phyloP scores from a whole-genome alignment of 2,797 vertebrate genomes.

The Astyanax mexicanus region DNA sequence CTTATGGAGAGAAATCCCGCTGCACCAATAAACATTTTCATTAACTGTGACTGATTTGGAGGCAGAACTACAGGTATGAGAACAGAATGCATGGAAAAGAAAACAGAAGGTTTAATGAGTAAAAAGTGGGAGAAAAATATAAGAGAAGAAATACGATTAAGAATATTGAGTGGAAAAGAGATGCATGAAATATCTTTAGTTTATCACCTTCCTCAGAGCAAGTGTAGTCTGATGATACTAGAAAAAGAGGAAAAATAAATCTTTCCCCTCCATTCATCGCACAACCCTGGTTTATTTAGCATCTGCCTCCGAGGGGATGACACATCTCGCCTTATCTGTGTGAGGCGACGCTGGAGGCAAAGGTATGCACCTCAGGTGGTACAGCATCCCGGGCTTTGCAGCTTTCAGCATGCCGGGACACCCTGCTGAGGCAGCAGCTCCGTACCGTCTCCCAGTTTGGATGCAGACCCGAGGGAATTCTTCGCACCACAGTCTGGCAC shows the following conservation, averaged over 20 bases:
- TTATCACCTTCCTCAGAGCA: slow-evolving; percentile 37
- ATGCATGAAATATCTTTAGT: slow-evolving; percentile 45
- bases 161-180: not conserved
- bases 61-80: not conserved
- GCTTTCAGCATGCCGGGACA: slow-evolving; percentile 24
- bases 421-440: slow-evolving; percentile 17
- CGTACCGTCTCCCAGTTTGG: not conserved
- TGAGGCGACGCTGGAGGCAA: slow-evolving; percentile 29
- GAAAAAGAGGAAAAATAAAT: slow-evolving; percentile 45
- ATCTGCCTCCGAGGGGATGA: slow-evolving; percentile 27
- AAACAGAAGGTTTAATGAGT: slow-evolving; percentile 1
- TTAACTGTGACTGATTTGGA: slow-evolving; percentile 30
- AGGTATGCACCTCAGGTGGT: slow-evolving; percentile 30
- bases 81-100: slow-evolving; percentile 6
- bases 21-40: slow-evolving; percentile 54
- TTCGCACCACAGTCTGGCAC: slow-evolving; percentile 7
- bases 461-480: slow-evolving; percentile 29
- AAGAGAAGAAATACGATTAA: slow-evolving; percentile 12
- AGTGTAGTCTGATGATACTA: slow-evolving; percentile 40
- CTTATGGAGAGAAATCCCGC: slow-evolving; percentile 53
- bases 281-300: slow-evolving; percentile 40
- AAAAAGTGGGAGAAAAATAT: slow-evolving; percentile 18
- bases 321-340: slow-evolving; percentile 50
- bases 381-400: slow-evolving; percentile 31
- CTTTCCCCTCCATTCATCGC: slow-evolving; percentile 30